These are phyloP conservation scores for Passerculus sandwichensis DNA, from an alignment of 2,797 vertebrate species.

Conservation along the genomic window DNA sequence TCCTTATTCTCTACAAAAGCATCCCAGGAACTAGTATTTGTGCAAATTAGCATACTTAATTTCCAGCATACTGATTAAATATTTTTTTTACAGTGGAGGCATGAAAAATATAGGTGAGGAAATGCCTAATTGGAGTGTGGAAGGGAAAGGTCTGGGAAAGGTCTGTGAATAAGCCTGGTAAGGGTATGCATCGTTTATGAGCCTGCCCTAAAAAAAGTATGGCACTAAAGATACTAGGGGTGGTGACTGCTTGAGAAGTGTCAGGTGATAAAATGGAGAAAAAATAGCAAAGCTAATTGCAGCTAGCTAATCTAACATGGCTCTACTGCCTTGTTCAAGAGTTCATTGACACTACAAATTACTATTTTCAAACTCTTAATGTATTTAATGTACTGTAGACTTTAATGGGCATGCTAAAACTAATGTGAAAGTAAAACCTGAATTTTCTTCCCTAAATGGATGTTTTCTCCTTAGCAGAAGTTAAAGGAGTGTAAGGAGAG, in stretches of 20 bases:
- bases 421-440: background rate
- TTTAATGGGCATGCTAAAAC: constrained; percentile 42
- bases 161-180: background rate
- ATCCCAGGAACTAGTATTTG: background rate
- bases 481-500: background rate
- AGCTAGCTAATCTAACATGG: constrained; percentile 8
- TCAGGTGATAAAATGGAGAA: constrained; percentile 3
- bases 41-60: background rate
- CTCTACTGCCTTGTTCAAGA: constrained; percentile 12
- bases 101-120: background rate
- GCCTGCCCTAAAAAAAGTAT: background rate
- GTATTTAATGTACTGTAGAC: background rate
- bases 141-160: background rate
- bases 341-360: constrained; percentile 19
- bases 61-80: background rate
- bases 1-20: background rate
- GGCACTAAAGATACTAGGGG: background rate
- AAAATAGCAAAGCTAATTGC: constrained; percentile 43
- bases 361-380: constrained; percentile 47
- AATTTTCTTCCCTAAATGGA: background rate
- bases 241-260: constrained; percentile 36
- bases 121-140: background rate
- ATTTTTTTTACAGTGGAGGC: background rate
- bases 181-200: background rate
- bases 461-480: background rate